Conservation (phyloP, 2,113 vertebrate species). For the Cettia cetti region DNA sequence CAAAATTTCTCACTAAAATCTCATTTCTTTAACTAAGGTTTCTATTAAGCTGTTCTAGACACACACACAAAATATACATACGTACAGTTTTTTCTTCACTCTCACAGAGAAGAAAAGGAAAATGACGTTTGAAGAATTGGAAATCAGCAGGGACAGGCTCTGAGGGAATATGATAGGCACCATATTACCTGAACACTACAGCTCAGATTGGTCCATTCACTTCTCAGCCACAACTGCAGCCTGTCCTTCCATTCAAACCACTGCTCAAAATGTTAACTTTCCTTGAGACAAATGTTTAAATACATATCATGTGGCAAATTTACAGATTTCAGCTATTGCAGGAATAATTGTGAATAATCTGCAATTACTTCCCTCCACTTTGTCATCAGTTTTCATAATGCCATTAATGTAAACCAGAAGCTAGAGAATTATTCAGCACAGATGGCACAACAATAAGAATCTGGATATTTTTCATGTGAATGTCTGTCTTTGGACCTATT, state of each 20-base stretch:
- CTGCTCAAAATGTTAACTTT: background rate
- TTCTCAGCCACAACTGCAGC: background rate
- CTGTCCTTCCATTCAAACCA: background rate
- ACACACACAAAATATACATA: background rate
- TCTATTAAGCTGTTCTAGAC: background rate
- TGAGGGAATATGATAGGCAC: background rate
- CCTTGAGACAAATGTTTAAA: background rate
- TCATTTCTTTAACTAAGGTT: background rate
- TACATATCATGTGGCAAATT: background rate
- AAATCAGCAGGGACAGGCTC: background rate
- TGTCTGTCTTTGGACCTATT: background rate
- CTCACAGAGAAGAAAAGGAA: background rate
- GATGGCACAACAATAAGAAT: background rate
- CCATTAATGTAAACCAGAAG: background rate
- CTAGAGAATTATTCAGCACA: background rate
- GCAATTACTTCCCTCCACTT: background rate
- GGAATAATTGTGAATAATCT: background rate
- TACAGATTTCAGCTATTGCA: background rate
- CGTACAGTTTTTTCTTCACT: background rate
- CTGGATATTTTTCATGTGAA: background rate
- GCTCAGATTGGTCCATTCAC: background rate
- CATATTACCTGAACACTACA: background rate
- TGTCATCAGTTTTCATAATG: background rate
- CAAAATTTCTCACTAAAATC: background rate
- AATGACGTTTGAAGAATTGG: background rate